Percentiles rank a stretch among this genome's conserved stretches.
These are phyloP conservation scores for Caracal caracal DNA, from an alignment of 2,113 vertebrate genomes.

Conservation along the genomic window DNA sequence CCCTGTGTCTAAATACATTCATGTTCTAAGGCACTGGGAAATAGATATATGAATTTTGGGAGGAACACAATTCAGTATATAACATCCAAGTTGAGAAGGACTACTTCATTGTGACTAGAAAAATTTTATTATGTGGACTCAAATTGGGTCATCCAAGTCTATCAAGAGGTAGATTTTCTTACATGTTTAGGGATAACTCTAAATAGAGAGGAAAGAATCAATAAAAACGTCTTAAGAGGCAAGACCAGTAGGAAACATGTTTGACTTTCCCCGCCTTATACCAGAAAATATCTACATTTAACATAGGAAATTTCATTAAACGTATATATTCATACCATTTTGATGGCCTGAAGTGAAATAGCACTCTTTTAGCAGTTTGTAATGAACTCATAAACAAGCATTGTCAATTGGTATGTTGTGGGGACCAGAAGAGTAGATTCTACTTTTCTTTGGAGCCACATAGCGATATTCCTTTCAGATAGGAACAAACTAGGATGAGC, in stretches of 20 bases:
- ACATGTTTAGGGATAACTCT: not conserved
- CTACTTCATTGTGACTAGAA: not conserved
- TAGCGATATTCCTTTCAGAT: constrained; percentile 18
- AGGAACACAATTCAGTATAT: not conserved
- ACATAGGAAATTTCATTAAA: not conserved
- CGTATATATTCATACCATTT: not conserved
- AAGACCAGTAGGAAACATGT: not conserved
- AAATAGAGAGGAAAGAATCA: not conserved
- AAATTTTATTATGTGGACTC: not conserved
- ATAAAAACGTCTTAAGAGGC: not conserved
- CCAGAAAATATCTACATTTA: constrained; percentile 5
- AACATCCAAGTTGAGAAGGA: constrained; percentile 1
- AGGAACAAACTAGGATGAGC: not conserved
- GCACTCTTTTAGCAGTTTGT: not conserved
- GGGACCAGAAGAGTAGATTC: not conserved
- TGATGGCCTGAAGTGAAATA: constrained; percentile 41
- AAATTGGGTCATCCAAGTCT: not conserved
- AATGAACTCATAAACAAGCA: not conserved
- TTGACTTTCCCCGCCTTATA: not conserved
- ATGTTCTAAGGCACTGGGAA: not conserved
- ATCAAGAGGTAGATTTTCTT: constrained; percentile 30
- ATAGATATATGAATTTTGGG: not conserved
- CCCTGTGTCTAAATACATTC: not conserved
- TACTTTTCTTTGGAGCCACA: not conserved
- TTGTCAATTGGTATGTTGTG: not conserved